Percentiles rank a stretch among this genome's conserved stretches.
Evolutionary conservation across 1,140 invertebrate species (phyloP).

Genomic region (Drosophila pruinosa): DNA sequence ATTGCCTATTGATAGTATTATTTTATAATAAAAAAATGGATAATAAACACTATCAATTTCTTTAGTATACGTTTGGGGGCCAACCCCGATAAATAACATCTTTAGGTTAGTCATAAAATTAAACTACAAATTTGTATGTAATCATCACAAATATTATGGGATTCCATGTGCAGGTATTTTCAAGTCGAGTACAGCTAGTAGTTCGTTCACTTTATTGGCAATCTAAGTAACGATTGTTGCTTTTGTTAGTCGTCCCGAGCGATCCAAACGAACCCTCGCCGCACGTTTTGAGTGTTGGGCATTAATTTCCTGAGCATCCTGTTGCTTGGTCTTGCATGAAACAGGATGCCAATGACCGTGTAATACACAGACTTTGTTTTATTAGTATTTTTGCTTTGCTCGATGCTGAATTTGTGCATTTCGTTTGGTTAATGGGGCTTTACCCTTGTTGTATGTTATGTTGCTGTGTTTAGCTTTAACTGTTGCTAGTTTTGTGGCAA

Average conservation of each 20-base stretch:
- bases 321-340: slow-evolving; percentile 79
- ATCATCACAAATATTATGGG: too few species aligned
- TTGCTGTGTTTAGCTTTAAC: slow-evolving; percentile 33
- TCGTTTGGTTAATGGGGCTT: slow-evolving; percentile 3
- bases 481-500: slow-evolving; percentile 38
- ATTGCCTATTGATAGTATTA: too few species aligned
- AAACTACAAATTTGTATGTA: too few species aligned
- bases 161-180: slow-evolving; percentile 9
- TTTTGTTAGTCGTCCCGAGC: slow-evolving; percentile 28
- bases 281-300: slow-evolving; percentile 29
- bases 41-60: too few species aligned
- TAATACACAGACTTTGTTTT: slow-evolving; percentile 55
- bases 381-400: not conserved
- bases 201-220: slow-evolving; percentile 29
- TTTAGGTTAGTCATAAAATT: too few species aligned
- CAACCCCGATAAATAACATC: too few species aligned
- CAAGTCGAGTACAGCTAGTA: not conserved
- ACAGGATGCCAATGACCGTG: slow-evolving; percentile 78
- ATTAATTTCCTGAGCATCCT: slow-evolving; percentile 67
- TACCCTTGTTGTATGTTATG: slow-evolving; percentile 16
- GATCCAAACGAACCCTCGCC: slow-evolving; percentile 14
- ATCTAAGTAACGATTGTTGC: slow-evolving; percentile 49
- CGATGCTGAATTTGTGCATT: not conserved
- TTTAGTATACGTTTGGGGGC: too few species aligned
- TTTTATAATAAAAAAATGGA: too few species aligned